Evolutionary conservation across 2,888 invertebrate genomes (phyloP).

Genomic region (Drosophila peninsularis): DNA sequence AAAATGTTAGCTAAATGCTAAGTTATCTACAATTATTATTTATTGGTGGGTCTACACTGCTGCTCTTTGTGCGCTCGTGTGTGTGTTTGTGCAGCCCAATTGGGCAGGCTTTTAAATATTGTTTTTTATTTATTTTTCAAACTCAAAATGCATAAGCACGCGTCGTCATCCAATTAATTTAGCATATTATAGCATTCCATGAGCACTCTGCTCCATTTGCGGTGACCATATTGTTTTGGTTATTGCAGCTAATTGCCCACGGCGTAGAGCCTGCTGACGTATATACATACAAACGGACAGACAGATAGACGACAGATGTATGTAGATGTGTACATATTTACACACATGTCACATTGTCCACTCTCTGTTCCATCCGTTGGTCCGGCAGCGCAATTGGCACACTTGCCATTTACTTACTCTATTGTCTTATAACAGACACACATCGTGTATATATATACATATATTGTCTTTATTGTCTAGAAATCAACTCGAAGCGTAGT

Average conservation of each 20-base stretch:
- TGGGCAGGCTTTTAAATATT: conserved; percentile 28
- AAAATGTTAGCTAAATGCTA: conserved; percentile 75
- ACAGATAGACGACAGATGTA: background rate
- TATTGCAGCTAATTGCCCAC: conserved; percentile 55
- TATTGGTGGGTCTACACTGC: conserved; percentile 57
- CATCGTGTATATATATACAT: background rate
- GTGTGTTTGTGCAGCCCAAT: conserved; percentile 36
- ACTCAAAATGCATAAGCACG: conserved; percentile 50
- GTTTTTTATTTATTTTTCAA: conserved; percentile 11
- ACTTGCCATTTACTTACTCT: conserved; percentile 35
- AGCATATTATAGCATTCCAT: conserved; percentile 51
- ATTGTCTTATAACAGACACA: conserved; percentile 18
- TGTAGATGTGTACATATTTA: background rate
- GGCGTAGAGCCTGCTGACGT: conserved; percentile 20
- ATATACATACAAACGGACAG: conserved; percentile 14
- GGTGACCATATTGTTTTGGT: conserved; percentile 35
- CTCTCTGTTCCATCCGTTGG: conserved; percentile 10
- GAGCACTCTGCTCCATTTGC: conserved; percentile 22
- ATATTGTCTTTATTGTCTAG: conserved; percentile 12
- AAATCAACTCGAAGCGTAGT: conserved; percentile 15
- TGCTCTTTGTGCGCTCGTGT: background rate
- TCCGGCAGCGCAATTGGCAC: conserved; percentile 23
- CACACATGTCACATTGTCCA: conserved; percentile 13
- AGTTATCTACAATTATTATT: conserved; percentile 78
- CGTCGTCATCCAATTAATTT: conserved; percentile 49